Conservation (phyloP, 2,888 invertebrate genomes). For the Trypoxylon attenuatum region DNA sequence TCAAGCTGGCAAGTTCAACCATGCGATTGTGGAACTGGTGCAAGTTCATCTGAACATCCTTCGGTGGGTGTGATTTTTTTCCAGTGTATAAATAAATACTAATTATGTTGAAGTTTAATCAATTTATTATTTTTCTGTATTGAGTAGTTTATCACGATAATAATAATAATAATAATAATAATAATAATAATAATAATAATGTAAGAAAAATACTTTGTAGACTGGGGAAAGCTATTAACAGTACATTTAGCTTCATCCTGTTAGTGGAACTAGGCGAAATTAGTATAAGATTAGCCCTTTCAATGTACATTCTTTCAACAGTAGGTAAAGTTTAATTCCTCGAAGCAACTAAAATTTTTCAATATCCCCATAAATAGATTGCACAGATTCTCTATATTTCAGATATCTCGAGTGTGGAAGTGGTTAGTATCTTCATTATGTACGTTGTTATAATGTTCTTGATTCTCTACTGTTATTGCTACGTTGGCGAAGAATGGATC, state of each 20-base stretch:
- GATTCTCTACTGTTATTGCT: slow-evolving; percentile 25
- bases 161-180: too few species aligned
- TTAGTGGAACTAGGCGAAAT: slow-evolving; percentile 5
- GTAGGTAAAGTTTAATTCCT: background rate
- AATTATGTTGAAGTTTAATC: too few species aligned
- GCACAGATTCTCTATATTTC: too few species aligned
- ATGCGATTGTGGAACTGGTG: slow-evolving; percentile 2
- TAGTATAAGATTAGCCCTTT: slow-evolving; percentile 7
- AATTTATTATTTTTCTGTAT: too few species aligned
- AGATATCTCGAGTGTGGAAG: background rate
- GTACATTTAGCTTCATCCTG: background rate
- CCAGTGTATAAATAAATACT: too few species aligned
- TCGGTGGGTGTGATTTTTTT: slow-evolving; percentile 3
- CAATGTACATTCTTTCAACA: background rate
- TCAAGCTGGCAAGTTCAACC: background rate
- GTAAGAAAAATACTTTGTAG: too few species aligned
- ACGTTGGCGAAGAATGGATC: slow-evolving; percentile 20
- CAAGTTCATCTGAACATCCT: background rate
- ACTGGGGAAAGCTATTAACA: background rate
- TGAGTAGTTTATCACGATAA: too few species aligned
- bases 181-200: too few species aligned
- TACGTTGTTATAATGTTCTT: background rate
- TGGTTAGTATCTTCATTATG: background rate
- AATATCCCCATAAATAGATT: too few species aligned
- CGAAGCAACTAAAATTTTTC: too few species aligned